Conservation (phyloP, 1,140 invertebrate genomes). For the Drosophila mojavensis region DNA sequence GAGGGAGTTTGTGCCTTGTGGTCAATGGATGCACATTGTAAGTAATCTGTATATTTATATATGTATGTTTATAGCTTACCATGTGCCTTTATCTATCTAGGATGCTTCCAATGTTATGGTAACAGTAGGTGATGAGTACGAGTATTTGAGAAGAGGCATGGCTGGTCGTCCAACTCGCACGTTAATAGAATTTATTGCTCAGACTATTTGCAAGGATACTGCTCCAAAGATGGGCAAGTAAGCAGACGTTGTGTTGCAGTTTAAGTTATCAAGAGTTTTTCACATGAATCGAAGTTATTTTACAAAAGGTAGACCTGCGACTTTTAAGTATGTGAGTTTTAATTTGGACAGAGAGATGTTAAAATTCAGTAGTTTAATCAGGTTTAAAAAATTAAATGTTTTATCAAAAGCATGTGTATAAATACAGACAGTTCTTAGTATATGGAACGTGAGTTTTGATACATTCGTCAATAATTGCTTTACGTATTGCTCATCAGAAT, state of each 20-base stretch:
- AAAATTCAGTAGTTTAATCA: constrained; percentile 61
- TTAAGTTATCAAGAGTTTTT: too few relatives aligned
- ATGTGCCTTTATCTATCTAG: constrained; percentile 28
- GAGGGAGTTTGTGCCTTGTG: constrained; percentile 91
- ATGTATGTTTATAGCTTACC: not conserved
- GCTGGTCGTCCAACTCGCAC: constrained; percentile 93
- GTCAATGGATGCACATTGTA: constrained; percentile 94
- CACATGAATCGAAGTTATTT: constrained; percentile 25
- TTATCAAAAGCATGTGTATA: constrained; percentile 51
- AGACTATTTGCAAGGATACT: constrained; percentile 81
- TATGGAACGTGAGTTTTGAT: constrained; percentile 32
- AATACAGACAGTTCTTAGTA: constrained; percentile 32
- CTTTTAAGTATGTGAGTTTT: constrained; percentile 28
- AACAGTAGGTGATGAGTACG: constrained; percentile 85
- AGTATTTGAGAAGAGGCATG: constrained; percentile 86
- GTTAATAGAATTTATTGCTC: constrained; percentile 89
- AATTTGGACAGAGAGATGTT: constrained; percentile 37
- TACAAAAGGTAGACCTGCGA: constrained; percentile 25
- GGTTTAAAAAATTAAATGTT: constrained; percentile 63
- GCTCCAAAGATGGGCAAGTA: constrained; percentile 61
- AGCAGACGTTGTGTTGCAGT: not conserved
- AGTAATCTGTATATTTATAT: constrained; percentile 84
- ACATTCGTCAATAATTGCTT: constrained; percentile 64
- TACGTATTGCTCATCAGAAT: constrained; percentile 39
- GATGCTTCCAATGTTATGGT: constrained; percentile 81